Percentiles rank a stretch among this genome's conserved stretches.
These are phyloP conservation scores for Eciton burchellii DNA, from an alignment of 1,140 invertebrate species.

Conservation along the genomic window DNA sequence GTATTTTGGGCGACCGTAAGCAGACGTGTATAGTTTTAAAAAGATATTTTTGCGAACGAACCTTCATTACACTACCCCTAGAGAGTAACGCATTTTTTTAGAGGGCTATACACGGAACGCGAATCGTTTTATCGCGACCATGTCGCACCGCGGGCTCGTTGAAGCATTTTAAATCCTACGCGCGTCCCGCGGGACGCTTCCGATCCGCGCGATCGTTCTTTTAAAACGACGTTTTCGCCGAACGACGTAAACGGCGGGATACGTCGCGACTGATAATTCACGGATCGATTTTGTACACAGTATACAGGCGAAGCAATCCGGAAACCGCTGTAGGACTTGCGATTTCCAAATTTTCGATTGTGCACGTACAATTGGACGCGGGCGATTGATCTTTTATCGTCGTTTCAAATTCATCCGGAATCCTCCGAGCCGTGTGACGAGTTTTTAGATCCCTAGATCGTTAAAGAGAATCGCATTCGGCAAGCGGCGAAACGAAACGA, in stretches of 20 bases:
- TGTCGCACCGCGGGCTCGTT: slow-evolving; percentile 47
- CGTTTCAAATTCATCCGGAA: slow-evolving; percentile 35
- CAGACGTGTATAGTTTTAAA: slow-evolving; percentile 65
- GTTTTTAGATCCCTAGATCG: slow-evolving; percentile 13
- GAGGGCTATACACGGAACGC: slow-evolving; percentile 61
- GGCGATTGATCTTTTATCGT: slow-evolving; percentile 40
- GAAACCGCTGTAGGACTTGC: slow-evolving; percentile 9
- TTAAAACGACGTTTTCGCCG: slow-evolving; percentile 52
- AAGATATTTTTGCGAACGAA: slow-evolving; percentile 70
- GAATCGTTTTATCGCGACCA: slow-evolving; percentile 59
- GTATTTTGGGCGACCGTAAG: slow-evolving; percentile 31
- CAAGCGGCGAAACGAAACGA: not conserved
- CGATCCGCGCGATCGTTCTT: slow-evolving; percentile 64
- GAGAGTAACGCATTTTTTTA: slow-evolving; percentile 69
- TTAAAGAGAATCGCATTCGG: slow-evolving; percentile 3
- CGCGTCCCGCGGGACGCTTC: slow-evolving; percentile 24
- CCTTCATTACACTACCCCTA: slow-evolving; percentile 59
- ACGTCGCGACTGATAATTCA: slow-evolving; percentile 46
- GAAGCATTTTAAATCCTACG: slow-evolving; percentile 59
- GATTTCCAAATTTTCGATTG: slow-evolving; percentile 24
- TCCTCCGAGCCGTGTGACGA: not conserved
- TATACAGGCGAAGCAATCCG: slow-evolving; percentile 31
- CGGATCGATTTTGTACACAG: slow-evolving; percentile 61
- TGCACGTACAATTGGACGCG: not conserved
- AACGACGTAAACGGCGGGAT: slow-evolving; percentile 32